phyloP scores from a whole-genome alignment of 1,140 invertebrate genomes.

The Hyles euphorbiae region DNA sequence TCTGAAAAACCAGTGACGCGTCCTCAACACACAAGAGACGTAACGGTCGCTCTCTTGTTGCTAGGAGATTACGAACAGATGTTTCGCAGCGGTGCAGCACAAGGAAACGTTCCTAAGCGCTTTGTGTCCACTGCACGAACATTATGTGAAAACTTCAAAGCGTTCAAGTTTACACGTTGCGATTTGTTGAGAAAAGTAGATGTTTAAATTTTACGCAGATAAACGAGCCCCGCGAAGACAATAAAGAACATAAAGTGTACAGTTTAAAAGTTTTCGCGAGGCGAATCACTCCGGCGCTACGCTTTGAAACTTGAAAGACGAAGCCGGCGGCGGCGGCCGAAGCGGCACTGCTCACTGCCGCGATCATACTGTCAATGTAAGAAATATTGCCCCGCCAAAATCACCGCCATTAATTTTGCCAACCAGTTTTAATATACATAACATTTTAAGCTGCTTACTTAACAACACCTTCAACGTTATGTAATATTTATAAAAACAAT shows the following conservation, averaged over 20 bases:
- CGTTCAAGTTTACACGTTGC: constrained; percentile 34
- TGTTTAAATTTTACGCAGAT: constrained; percentile 55
- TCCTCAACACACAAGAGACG: constrained; percentile 32
- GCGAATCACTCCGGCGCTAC: constrained; percentile 51
- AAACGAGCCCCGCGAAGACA: constrained; percentile 53
- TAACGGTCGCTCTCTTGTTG: constrained; percentile 57
- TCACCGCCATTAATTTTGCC: constrained; percentile 27
- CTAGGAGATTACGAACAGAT: constrained; percentile 44
- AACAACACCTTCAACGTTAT: constrained; percentile 12
- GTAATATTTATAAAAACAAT: no score
- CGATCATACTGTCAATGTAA: constrained; percentile 58
- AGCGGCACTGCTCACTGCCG: constrained; percentile 22
- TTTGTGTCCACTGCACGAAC: constrained; percentile 20
- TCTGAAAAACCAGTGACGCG: constrained; percentile 58
- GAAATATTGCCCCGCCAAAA: constrained; percentile 51
- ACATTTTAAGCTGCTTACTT: constrained; percentile 28
- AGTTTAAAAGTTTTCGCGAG: constrained; percentile 63
- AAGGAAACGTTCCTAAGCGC: constrained; percentile 13
- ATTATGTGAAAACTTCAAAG: constrained; percentile 35
- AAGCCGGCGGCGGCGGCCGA: constrained; percentile 35
- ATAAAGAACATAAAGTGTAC: constrained; percentile 64
- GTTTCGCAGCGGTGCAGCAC: constrained; percentile 32
- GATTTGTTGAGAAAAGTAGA: constrained; percentile 41
- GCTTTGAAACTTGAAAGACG: constrained; percentile 56
- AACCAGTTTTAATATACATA: constrained; percentile 27